Conservation (phyloP, 1,140 invertebrate species). For the Choristoneura fumiferana region DNA sequence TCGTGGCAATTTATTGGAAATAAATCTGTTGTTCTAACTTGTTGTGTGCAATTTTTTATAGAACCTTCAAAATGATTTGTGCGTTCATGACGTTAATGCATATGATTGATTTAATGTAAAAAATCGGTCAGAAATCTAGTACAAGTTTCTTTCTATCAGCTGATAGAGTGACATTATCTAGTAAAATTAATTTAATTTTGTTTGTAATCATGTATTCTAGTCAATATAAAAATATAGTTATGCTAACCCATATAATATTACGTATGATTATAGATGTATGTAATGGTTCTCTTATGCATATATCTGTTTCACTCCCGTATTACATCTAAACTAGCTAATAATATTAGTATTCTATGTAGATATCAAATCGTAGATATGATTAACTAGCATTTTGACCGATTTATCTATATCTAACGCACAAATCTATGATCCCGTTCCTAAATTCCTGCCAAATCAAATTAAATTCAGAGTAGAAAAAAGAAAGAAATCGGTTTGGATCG, state of each 20-base stretch:
- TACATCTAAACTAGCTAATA: constrained; percentile 37
- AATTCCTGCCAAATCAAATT: constrained; percentile 28
- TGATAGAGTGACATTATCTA: constrained; percentile 77
- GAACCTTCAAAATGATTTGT: constrained; percentile 59
- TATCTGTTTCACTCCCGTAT: constrained; percentile 27
- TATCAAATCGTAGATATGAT: constrained; percentile 47
- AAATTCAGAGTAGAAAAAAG: constrained; percentile 23
- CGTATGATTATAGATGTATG: constrained; percentile 32
- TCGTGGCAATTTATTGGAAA: constrained; percentile 76
- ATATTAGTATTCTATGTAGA: constrained; percentile 45
- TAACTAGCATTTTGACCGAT: constrained; percentile 77
- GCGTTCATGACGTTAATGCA: constrained; percentile 41
- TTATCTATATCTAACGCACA: constrained; percentile 70
- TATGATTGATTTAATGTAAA: constrained; percentile 15
- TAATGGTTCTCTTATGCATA: constrained; percentile 12
- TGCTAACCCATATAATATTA: constrained; percentile 37
- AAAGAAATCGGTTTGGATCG: constrained; percentile 26
- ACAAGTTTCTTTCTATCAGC: constrained; percentile 43
- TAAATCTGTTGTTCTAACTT: constrained; percentile 76
- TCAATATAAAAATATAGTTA: constrained; percentile 56
- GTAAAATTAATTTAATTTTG: constrained; percentile 77
- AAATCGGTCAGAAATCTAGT: constrained; percentile 73
- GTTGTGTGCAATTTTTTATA: constrained; percentile 68
- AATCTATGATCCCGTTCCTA: constrained; percentile 43
- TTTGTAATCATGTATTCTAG: constrained; percentile 65